phyloP scores from a whole-genome alignment of 1,140 invertebrate genomes.

The Anthonomus grandis region DNA sequence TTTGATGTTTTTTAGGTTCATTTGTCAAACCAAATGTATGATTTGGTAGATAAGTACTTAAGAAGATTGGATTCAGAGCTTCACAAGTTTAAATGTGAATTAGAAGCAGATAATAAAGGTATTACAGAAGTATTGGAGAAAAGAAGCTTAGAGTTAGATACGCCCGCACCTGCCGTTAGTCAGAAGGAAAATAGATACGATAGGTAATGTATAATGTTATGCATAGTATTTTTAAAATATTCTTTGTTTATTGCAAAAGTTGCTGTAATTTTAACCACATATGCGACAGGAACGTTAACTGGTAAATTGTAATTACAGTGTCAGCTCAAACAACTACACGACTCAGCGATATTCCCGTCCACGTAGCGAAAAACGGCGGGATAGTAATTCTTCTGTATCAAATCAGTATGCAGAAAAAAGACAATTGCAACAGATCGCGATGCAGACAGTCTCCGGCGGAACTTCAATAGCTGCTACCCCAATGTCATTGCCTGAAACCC shows the following conservation, averaged over 20 bases:
- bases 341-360: slow-evolving; percentile 33
- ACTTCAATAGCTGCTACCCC: slow-evolving; percentile 5
- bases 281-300: not conserved
- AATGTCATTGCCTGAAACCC: slow-evolving; percentile 27
- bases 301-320: slow-evolving; percentile 3
- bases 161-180: slow-evolving; percentile 53
- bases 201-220: slow-evolving; percentile 27
- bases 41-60: slow-evolving; percentile 90
- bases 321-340: slow-evolving; percentile 27
- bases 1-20: slow-evolving; percentile 59
- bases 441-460: too few relatives aligned
- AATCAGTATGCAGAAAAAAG: slow-evolving; percentile 50
- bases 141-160: slow-evolving; percentile 77
- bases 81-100: slow-evolving; percentile 96
- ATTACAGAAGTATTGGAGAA: slow-evolving; percentile 96
- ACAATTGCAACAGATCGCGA: slow-evolving; percentile 37
- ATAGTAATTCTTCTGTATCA: slow-evolving; percentile 38
- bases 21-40: slow-evolving; percentile 90
- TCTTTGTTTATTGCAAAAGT: too few relatives aligned
- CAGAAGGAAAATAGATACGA: slow-evolving; percentile 55
- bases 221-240: slow-evolving; percentile 6
- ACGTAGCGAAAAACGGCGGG: slow-evolving; percentile 43
- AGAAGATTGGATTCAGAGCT: slow-evolving; percentile 90
- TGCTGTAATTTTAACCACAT: not conserved
- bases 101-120: slow-evolving; percentile 97